Conservation (phyloP, 30 jellyfish, hydroid and myxozoan species). For the Calvadosia cruxmelitensis region DNA sequence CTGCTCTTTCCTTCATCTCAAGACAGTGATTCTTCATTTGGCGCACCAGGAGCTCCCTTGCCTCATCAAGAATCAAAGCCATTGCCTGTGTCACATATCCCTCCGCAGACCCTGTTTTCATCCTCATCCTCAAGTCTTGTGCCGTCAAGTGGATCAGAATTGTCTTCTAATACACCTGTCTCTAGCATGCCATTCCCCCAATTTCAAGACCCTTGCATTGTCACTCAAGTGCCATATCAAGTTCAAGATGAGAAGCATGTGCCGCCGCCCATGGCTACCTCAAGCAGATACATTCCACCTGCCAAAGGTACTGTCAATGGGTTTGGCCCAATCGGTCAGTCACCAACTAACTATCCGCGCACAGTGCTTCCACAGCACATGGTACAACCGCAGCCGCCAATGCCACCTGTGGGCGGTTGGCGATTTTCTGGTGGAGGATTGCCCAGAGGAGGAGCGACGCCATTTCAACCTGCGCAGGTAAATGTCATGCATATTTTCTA, state of each 20-base stretch:
- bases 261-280: background rate
- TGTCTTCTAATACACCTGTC: no score
- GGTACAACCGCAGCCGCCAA: background rate
- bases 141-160: no score
- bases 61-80: conserved; percentile 1
- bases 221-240: background rate
- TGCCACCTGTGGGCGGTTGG: conserved; percentile 1
- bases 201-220: background rate
- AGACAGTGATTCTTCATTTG: background rate
- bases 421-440: background rate
- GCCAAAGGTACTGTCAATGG: conserved; percentile 30
- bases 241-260: background rate
- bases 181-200: background rate
- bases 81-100: background rate
- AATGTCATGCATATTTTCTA: no score
- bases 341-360: conserved; percentile 11
- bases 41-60: background rate
- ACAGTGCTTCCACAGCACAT: background rate
- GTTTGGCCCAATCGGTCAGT: conserved; percentile 68
- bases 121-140: no score
- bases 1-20: background rate
- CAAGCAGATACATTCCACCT: conserved; percentile 40
- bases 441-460: no score
- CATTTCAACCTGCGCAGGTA: no score
- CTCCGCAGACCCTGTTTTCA: background rate